phyloP scores from a whole-genome alignment of 2,797 vertebrate genomes.

The Takifugu rubripes region DNA sequence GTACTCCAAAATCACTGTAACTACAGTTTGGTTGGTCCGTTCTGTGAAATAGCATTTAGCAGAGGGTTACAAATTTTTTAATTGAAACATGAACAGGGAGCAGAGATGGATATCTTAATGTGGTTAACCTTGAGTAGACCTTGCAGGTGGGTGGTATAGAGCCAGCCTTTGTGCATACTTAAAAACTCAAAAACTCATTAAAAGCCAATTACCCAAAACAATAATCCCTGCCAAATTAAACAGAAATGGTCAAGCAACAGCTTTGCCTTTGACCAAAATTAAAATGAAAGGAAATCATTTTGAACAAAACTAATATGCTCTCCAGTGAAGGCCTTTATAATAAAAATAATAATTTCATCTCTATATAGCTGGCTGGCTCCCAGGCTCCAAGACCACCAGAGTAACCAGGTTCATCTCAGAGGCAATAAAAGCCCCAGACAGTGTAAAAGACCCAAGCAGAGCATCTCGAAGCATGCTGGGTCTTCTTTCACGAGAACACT shows the following conservation, averaged over 20 bases:
- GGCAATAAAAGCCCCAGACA: slow-evolving; percentile 47
- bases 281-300: slow-evolving; percentile 49
- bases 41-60: no score
- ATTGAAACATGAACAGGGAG: not conserved
- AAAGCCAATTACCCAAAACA: slow-evolving; percentile 70
- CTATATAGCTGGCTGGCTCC: slow-evolving; percentile 42
- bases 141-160: slow-evolving; percentile 62
- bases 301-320: slow-evolving; percentile 61
- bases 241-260: slow-evolving; percentile 50
- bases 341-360: not conserved
- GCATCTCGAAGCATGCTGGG: slow-evolving; percentile 41
- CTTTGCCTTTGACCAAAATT: slow-evolving; percentile 52
- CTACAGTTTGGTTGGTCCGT: no score
- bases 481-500: slow-evolving; percentile 65
- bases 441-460: slow-evolving; percentile 46
- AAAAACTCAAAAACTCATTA: slow-evolving; percentile 66
- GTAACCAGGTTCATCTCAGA: slow-evolving; percentile 45
- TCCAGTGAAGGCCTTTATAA: slow-evolving; percentile 9
- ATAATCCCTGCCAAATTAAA: slow-evolving; percentile 66
- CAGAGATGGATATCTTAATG: slow-evolving; percentile 44
- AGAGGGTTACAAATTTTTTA: not conserved
- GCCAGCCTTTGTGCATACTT: slow-evolving; percentile 35
- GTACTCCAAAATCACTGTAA: not conserved
- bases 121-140: slow-evolving; percentile 58
- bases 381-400: slow-evolving; percentile 52